Conservation (phyloP, 1,140 invertebrate genomes). For the Portunus trituberculatus region DNA sequence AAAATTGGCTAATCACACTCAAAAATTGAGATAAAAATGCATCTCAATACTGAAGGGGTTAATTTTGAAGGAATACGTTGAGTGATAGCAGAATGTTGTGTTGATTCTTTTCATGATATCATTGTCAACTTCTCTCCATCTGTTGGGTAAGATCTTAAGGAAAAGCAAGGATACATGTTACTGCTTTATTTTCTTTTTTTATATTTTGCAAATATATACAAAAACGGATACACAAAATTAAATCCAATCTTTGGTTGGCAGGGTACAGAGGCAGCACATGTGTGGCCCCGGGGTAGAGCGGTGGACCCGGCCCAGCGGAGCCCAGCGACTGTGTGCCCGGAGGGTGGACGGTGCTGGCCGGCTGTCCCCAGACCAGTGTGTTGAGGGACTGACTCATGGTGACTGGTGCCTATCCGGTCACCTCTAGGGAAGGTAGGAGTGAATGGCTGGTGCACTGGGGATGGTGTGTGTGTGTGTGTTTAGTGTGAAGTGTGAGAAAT, state of each 20-base stretch:
- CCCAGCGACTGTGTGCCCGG: too few relatives aligned
- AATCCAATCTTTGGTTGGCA: constrained; percentile 72
- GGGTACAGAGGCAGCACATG: constrained; percentile 68
- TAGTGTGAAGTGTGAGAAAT: too few relatives aligned
- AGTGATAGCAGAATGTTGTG: neutral
- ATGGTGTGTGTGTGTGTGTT: too few relatives aligned
- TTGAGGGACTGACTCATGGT: neutral
- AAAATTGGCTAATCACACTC: too few relatives aligned
- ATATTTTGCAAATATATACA: constrained; percentile 73
- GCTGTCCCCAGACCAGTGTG: neutral
- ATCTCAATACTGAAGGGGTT: neutral
- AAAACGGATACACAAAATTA: constrained; percentile 72
- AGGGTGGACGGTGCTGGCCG: neutral
- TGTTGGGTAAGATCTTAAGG: neutral
- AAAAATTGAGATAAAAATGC: too few relatives aligned
- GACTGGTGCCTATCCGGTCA: neutral
- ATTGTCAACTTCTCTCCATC: neutral
- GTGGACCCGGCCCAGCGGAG: neutral
- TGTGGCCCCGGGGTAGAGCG: neutral
- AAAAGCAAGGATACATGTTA: constrained; percentile 48
- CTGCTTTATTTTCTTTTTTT: constrained; percentile 65
- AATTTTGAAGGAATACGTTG: neutral
- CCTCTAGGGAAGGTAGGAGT: neutral
- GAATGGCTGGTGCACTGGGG: too few relatives aligned
- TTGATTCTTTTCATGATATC: neutral